Evolutionary conservation across 1,140 invertebrate genomes (phyloP), one percentile per base, ranked within the genome.

Genomic region (Achatina immaculata): DNA sequence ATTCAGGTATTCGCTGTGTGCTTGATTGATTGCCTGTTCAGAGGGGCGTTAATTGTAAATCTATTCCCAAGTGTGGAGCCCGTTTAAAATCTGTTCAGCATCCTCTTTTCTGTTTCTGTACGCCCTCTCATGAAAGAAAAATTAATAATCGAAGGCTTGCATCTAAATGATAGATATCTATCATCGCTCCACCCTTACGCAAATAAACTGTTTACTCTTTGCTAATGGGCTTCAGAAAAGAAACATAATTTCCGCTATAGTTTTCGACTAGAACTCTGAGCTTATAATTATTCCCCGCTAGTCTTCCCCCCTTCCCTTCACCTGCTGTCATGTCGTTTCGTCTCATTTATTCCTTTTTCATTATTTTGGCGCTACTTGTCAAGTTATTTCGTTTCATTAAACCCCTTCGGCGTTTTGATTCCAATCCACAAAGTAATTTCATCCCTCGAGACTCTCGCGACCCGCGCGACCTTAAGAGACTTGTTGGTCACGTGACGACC

Each of bases 301-400:
- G 14, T 21, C 65, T 66, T n/a, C 34, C 38, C 42, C 36, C n/a
- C 11, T 36, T 24, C 36, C 11, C 65, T 66, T n/a, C 34, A 38
- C 28, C 31, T 31, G 3, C 28, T 36, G 65, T 66, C n/a, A 66
- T 66, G 65, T 11, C 65, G 65, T 66, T 66, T 21, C 68, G 38
- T 42, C 42, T 69, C 68, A 69, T 69, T 69, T 42, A 69, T 28
- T 69, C 68, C 36, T 43, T 62, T 62, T 62, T 62, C 68, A 69
- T 69, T 28, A 69, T 42, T 42, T 42, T 42, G 40, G 40, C 68
- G 7, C 68, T 43, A n/a, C 14, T 43, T 69, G 68, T 69, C 68
- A 69, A 42, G 68, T 69, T 69, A 62, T 69, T 69, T 69, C 68
- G 40, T 69, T 69, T 69, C 68, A 69, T 43, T 69, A 42, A 69